Evolutionary conservation across 1,140 invertebrate species (phyloP).

Genomic region (Littorina saxatilis): DNA sequence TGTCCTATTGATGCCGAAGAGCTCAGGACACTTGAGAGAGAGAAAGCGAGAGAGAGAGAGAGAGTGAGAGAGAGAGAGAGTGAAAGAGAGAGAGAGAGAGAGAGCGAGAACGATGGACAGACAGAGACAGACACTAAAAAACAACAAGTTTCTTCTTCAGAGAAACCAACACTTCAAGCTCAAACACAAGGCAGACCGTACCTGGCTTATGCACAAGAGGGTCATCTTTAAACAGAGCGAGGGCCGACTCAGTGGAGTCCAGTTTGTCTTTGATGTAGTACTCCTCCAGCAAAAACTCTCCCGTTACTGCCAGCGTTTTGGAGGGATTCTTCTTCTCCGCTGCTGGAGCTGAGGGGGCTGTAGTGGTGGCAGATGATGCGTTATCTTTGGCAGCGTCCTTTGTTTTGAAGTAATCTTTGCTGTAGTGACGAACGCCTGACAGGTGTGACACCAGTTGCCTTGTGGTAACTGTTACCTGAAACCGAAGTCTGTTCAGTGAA

Average conservation of each 20-base stretch:
- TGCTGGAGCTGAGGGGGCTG: neutral
- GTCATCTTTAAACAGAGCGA: conserved; percentile 81
- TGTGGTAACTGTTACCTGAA: conserved; percentile 78
- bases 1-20: too few species aligned
- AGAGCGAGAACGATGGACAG: too few species aligned
- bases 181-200: conserved; percentile 57
- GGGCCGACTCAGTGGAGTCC: conserved; percentile 75
- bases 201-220: conserved; percentile 79
- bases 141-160: too few species aligned
- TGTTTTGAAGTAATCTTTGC: conserved; percentile 31
- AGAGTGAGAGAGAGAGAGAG: too few species aligned
- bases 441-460: conserved; percentile 78
- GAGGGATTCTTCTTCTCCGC: neutral
- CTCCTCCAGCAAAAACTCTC: conserved; percentile 63
- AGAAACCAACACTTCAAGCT: too few species aligned
- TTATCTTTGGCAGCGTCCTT: neutral
- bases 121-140: too few species aligned
- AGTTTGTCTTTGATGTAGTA: conserved; percentile 77
- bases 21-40: too few species aligned
- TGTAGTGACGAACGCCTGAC: conserved; percentile 79
- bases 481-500: too few species aligned
- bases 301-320: neutral
- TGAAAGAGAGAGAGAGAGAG: too few species aligned
- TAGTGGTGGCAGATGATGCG: neutral
- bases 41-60: too few species aligned